Base-by-base conservation (phyloP, 1,140 invertebrate genomes). In the Artemia franciscana region DNA sequence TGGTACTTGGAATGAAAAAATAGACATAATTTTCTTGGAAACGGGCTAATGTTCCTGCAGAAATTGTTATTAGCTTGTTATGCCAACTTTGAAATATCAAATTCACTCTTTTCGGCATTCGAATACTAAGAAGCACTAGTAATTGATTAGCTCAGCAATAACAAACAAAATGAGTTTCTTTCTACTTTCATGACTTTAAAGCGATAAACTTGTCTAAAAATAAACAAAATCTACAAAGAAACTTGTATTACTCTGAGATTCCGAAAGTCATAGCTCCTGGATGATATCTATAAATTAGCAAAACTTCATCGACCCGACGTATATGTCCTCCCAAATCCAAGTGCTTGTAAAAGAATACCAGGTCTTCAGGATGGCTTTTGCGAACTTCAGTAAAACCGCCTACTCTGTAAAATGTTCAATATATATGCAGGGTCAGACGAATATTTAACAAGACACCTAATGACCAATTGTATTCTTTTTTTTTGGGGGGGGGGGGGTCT, bases 301-400 rank as follows among this genome's bases (percentile, higher is more conserved):
- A 72, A 64, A 74, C 71, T 67, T 80, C 71, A 68, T 84, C 76
- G 12, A 83, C 76, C 68, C 81, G 74, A 51, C 71, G 65, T 60
- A 86, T 67, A 61, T 69, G 68, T 26, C 83, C 83, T 62, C 79
- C 78, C 18, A 71, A 62, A 67, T 79, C 75, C 61, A 84, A 67
- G 71, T 85, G 84, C 63, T 77, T 71, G 70, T 84, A 84, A 72
- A 86, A 87, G 70, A 87, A 88, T 68, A 86, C 77, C 60, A 87
- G 72, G 75, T 88, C 85, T 75, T 87, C 85, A 21, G 84, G 84
- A 51, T 76, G 79, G 26, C 84, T 84, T 72, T 76, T 68, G 3
- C 76, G 75, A 62, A 69, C 68, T 72, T 83, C 80, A 69, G 70
- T 73, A 75, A 83, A 83, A 21, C 77, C 78, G 60, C 78, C 79